Evolutionary conservation across 2,113 vertebrate genomes (phyloP).

Genomic region (Clarias magur): DNA sequence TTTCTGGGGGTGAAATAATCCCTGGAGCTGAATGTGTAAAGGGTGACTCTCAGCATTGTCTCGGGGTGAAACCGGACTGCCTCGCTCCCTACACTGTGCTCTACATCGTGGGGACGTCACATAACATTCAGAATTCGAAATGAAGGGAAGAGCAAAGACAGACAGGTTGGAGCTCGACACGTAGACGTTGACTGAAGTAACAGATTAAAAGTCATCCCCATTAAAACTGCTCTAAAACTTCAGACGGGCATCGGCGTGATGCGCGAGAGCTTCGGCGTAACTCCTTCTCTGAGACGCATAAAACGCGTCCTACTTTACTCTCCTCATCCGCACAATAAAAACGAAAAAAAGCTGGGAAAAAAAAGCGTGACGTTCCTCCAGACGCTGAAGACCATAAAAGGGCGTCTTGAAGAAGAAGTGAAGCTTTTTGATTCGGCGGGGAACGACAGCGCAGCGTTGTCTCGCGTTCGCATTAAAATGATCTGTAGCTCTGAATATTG

Average conservation of each 20-base stretch:
- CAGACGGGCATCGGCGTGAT: too few relatives aligned
- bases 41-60: too few relatives aligned
- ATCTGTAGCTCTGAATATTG: conserved; percentile 19
- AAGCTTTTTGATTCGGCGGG: neutral
- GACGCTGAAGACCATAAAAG: neutral
- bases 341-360: neutral
- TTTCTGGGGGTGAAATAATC: neutral
- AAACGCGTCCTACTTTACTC: neutral
- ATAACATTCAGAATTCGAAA: neutral
- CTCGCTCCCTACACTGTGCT: neutral
- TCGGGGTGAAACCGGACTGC: neutral
- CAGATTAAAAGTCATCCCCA: neutral
- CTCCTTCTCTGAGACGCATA: neutral
- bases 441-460: neutral
- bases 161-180: neutral
- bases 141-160: neutral
- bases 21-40: neutral
- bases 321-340: neutral
- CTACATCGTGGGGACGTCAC: neutral
- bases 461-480: neutral
- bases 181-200: neutral
- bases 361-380: neutral
- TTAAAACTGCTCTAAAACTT: neutral
- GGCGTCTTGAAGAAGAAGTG: neutral
- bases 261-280: neutral